Base-by-base conservation (phyloP, 53 echinoderm and acorn worm species). In the Holothuria scabra region DNA sequence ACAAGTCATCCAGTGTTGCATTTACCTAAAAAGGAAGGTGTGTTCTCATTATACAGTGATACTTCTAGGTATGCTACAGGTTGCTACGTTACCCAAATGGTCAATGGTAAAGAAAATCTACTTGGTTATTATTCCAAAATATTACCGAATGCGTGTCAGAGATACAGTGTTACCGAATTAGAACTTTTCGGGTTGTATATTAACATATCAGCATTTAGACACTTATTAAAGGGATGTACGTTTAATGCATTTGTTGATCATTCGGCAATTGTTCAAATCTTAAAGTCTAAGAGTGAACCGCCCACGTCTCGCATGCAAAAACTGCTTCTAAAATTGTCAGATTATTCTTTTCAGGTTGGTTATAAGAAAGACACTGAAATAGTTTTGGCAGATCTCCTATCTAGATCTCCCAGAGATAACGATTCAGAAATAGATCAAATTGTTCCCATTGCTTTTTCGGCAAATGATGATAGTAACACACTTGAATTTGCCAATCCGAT, bases 291-390 rank as follows among this genome's bases (percentile, higher is more conserved):
- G 55, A 56, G 84, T 2, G 84, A 74, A 66, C 84, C 89, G 32
- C 71, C 72, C 21, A 88, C 84, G 8, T 46, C 63, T 12, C 84
- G 79, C 12, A 25, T 88, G 56, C 66, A 84, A 58, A 88, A 88
- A 25, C 31, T 84, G 37, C 58, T 84, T 56, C 32, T 84, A 18
- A 84, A 78, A 58, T 78, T 88, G 28, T 84, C 89, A 23, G 84
- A 79, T n/a, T 84, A 78, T 74, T 55, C 78, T 28, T 88, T 88
- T 28, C 21, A 88, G 33, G 66, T 88, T 29, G 66, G 66, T 75
- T 88, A 88, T 59, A 88, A 84, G 66, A 88, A 88, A 60, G 89
- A 72, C 25, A 84, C 79, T 34, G 89, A 88, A 25, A 33, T 88
- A 21, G 84, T 84, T 65, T 76, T 88, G 60, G 88, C 88, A 57